A percentile compares a stretch with the other conserved stretches of the same genome.
Evolutionary conservation across 2,113 vertebrate genomes (phyloP).

Genomic region (Oryzias curvinotus): DNA sequence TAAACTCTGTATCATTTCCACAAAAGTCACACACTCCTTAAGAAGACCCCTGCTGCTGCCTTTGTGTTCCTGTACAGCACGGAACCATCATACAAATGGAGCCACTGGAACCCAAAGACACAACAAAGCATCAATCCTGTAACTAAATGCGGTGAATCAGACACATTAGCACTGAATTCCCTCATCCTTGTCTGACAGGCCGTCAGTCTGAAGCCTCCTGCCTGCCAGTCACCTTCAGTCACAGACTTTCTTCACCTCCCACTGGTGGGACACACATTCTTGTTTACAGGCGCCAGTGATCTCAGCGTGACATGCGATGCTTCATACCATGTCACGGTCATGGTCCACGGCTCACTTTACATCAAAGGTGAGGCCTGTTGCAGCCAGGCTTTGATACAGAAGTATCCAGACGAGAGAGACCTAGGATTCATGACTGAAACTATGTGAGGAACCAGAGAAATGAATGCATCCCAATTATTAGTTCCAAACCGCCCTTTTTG

Average conservation of each 20-base stretch:
- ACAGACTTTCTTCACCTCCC: slow-evolving; percentile 30
- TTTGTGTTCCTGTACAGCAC: background rate
- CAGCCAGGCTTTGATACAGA: too few relatives aligned
- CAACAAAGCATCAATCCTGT: slow-evolving; percentile 1
- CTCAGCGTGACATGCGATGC: slow-evolving; percentile 26
- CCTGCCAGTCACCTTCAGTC: slow-evolving; percentile 29
- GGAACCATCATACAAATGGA: slow-evolving; percentile 7
- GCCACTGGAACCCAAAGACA: slow-evolving; percentile 26
- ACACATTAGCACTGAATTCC: slow-evolving; percentile 8
- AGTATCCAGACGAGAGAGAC: too few relatives aligned
- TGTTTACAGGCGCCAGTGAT: slow-evolving; percentile 29
- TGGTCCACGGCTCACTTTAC: slow-evolving; percentile 31
- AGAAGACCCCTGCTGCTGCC: background rate
- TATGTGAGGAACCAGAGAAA: too few relatives aligned
- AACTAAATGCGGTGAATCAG: background rate
- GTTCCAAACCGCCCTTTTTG: too few relatives aligned
- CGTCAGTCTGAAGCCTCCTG: slow-evolving; percentile 35
- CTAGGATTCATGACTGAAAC: too few relatives aligned
- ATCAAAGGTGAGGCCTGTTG: background rate
- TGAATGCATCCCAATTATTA: too few relatives aligned
- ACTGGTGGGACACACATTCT: slow-evolving; percentile 12
- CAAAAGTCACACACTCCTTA: slow-evolving; percentile 22
- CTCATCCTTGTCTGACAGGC: slow-evolving; percentile 41
- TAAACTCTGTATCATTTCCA: slow-evolving; percentile 11
- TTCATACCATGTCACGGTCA: slow-evolving; percentile 13